Base-by-base conservation (phyloP, 2,113 vertebrate species). In the Noturus placidus region DNA sequence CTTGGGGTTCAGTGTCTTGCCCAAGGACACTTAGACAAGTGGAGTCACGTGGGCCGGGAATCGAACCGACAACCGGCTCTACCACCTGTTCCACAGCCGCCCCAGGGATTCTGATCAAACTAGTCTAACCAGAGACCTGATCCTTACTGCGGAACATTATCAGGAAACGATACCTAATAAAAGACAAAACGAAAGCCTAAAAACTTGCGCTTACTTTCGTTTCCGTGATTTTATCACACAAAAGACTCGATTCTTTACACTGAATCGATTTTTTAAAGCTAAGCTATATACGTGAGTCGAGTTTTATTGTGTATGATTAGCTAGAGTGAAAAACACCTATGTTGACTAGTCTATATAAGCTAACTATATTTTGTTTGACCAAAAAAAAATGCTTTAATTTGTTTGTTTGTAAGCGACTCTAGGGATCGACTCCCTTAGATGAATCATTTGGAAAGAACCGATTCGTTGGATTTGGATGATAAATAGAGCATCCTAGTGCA, bases 151-250 rank as follows among this genome's bases (percentile, higher is more conserved):
- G 2, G 35, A 76, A 38, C 0, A 0, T 11, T 22, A 5, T 10
- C 25, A 70, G 67, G 38, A 87, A 87, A 82, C 33, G 80, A 83
- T 76, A 82, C 78, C 35, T 61, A 80, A 2, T 30, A 63, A 33
- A 1, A 22, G 3, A 77, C 9, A 46, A 46, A 80, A 4, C 27
- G 30, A 80, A 46, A 46, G 7, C 6, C n/a, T n/a, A n/a, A 46
- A 46, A 8, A 27, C 5, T 22, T 33, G 13, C 1, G 79, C 4
- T 59, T 1, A 25, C 17, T 35, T 81, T 81, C 56, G 54, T 35
- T 59, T 81, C 19, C 27, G 10, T 4, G 15, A 3, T 17, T 80
- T 59, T 13, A 0, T 2, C 0, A 30, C 2, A 19, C n/a, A 17
- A 33, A 57, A 5, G 54, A n/a, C 7, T 80, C 78, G 52, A 57